These are phyloP conservation scores for Eupithecia pulchellata DNA, from an alignment of 2,888 invertebrate genomes.

Conservation along the genomic window DNA sequence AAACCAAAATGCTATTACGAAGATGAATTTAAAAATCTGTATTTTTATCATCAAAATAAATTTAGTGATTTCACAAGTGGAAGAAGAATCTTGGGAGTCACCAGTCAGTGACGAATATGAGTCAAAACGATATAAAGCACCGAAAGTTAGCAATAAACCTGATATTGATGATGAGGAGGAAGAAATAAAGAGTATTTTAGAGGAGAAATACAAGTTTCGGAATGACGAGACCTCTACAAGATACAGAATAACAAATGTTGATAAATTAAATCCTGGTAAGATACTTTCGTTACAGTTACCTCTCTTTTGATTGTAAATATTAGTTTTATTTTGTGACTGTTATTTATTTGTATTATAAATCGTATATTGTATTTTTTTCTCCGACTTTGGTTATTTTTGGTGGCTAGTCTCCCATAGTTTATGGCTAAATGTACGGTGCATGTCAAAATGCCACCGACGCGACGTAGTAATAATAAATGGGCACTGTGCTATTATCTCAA, in stretches of 20 bases:
- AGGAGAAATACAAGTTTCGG: slow-evolving; percentile 73
- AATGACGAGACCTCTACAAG: slow-evolving; percentile 72
- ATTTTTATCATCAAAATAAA: slow-evolving; percentile 25
- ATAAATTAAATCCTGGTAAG: slow-evolving; percentile 55
- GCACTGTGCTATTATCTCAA: no score
- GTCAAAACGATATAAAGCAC: neutral
- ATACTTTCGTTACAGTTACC: no score
- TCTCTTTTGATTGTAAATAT: no score
- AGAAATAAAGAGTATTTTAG: slow-evolving; percentile 62
- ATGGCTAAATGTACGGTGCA: no score
- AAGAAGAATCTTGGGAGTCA: slow-evolving; percentile 12
- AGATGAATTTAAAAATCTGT: slow-evolving; percentile 45
- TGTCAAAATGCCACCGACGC: no score
- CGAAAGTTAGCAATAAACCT: neutral
- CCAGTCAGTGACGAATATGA: slow-evolving; percentile 11
- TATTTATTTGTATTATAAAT: no score
- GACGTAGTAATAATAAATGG: no score
- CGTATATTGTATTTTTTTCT: no score
- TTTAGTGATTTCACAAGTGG: slow-evolving; percentile 13
- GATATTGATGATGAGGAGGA: slow-evolving; percentile 40
- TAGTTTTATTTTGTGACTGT: no score
- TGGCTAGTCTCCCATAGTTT: no score
- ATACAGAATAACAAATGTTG: slow-evolving; percentile 61
- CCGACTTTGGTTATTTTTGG: no score
- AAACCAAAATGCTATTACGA: slow-evolving; percentile 38